Percentiles rank a stretch among this genome's conserved stretches.
phyloP scores from a whole-genome alignment of 2,113 vertebrate species.

The Odocoileus hemionus region DNA sequence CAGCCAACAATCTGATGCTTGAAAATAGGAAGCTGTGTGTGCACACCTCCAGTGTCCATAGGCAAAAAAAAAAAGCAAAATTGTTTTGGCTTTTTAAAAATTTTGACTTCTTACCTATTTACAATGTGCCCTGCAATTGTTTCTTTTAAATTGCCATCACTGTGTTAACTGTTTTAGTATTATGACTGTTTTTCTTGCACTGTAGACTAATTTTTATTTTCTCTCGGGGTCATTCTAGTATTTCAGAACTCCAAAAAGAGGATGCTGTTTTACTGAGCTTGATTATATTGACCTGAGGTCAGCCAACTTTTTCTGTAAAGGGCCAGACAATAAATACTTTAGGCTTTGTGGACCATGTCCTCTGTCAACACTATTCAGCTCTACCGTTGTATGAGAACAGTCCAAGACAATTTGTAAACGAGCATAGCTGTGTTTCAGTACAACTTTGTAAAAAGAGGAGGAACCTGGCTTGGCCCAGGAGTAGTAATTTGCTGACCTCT shows the following conservation, averaged over 20 bases:
- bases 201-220: slow-evolving; percentile 28
- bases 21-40: neutral
- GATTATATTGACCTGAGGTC: neutral
- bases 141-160: neutral
- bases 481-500: neutral
- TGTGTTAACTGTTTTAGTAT: neutral
- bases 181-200: neutral
- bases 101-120: slow-evolving; percentile 15
- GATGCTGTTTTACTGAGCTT: neutral
- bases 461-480: neutral
- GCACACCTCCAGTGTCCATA: neutral
- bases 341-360: neutral
- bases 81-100: neutral
- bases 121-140: neutral
- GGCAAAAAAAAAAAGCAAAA: neutral
- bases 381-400: neutral
- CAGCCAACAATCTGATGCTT: neutral
- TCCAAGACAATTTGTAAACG: neutral
- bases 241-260: neutral
- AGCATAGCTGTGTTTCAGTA: neutral
- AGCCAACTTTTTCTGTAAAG: neutral
- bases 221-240: neutral
- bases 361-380: neutral
- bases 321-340: neutral
- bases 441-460: neutral